Evolutionary conservation across 30 jellyfish, hydroid and myxozoan genomes (phyloP), one percentile per base, ranked within the genome.

Genomic region (Turritopsis dohrnii): DNA sequence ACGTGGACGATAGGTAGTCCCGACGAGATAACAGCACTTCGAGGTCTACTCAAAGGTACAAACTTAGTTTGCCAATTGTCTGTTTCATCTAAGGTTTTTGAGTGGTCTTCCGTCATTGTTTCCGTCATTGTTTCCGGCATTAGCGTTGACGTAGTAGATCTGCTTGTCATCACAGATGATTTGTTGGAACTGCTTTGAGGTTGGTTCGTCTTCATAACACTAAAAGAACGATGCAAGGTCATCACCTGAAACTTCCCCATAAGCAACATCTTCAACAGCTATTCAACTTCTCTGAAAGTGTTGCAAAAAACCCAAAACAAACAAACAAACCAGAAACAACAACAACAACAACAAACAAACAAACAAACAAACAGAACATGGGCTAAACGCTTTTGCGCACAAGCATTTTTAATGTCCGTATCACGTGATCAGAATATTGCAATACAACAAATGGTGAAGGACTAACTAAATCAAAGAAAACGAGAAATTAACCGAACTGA

Each of bases 1-100:
- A 82, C 73, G 52, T 66, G 89, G 1, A 82, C 89, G 19, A 21
- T n/a, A 16, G 89, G 89, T 0, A 82, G 87, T 18, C 89, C 89
- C 25, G 87, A 80, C 28, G 76, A 25, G 54, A 74, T 9, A 21
- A 74, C 83, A 9, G 24, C 65, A 30, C 83, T 74, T 71, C 83
- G 53, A n/a, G 83, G 83, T 23, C 83, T 27, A 1, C 23, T 0
- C 77, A 74, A 16, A 8, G 83, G 83, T 52, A 20, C 27, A 23
- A n/a, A 16, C 72, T 23, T 23, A n/a, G 28, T 17, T 69, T 23
- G 30, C 28, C 31, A 69, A 27, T 69, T 69, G 31, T 69, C 77
- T 21, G 28, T 27, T 7, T 23, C 77, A 21, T 69, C 77, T 8
- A 69, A n/a, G 0, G 73, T 0, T 18, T 60, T 23, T 21, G 73